A percentile compares a stretch with the other conserved stretches of the same genome.
phyloP scores from a whole-genome alignment of 2,888 invertebrate genomes.

The Trachelus tabidus region DNA sequence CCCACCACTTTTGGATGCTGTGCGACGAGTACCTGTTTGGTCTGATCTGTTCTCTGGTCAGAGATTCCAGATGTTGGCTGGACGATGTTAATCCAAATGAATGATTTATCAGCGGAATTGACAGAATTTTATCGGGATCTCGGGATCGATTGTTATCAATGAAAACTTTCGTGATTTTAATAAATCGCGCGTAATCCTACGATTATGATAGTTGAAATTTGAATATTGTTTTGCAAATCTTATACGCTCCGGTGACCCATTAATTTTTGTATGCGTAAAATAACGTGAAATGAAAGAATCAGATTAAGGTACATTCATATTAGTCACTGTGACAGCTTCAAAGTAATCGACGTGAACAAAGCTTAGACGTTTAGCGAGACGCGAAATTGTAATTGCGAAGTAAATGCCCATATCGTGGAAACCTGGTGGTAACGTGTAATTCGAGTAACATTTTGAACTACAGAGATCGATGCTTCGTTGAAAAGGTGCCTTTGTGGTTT shows the following conservation, averaged over 20 bases:
- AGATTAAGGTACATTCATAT: neutral
- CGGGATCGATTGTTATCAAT: neutral
- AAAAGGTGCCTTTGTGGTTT: neutral
- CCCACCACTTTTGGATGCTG: neutral
- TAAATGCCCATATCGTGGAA: too few species aligned
- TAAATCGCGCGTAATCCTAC: too few species aligned
- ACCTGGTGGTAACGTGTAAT: neutral
- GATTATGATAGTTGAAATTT: too few species aligned
- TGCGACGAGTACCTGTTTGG: neutral
- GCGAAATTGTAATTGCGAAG: too few species aligned
- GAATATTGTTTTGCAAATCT: too few species aligned
- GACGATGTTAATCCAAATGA: neutral
- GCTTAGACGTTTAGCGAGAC: too few species aligned
- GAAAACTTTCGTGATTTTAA: neutral
- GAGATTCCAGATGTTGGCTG: neutral
- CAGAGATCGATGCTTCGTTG: neutral
- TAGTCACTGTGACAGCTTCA: neutral
- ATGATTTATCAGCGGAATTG: neutral
- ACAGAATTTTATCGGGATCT: neutral
- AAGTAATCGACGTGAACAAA: neutral
- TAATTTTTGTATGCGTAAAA: too few species aligned
- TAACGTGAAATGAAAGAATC: too few species aligned
- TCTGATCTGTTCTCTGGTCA: neutral
- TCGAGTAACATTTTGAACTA: neutral
- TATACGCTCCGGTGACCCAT: too few species aligned